Percentiles rank a stretch among this genome's conserved stretches.
These are phyloP conservation scores for Florisuga fusca DNA, from an alignment of 2,797 vertebrate genomes.

Conservation along the genomic window DNA sequence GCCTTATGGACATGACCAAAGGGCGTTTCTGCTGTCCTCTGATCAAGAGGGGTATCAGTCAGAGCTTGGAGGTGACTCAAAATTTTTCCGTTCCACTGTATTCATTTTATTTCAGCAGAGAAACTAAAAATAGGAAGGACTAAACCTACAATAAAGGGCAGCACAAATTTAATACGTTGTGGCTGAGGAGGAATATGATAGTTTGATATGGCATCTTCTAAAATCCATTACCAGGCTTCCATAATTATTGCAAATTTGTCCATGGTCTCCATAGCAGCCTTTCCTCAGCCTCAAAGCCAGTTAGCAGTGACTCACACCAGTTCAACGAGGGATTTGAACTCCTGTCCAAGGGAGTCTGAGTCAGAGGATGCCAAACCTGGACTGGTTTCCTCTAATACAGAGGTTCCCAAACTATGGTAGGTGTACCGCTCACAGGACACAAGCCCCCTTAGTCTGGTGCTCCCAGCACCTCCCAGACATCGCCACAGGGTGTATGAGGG, in stretches of 20 bases:
- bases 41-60: not conserved
- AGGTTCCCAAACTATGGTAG: not conserved
- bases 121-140: slow-evolving; percentile 7
- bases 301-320: not conserved
- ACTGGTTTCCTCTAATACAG: slow-evolving; percentile 31
- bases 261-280: slow-evolving; percentile 22
- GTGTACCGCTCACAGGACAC: rapidly evolving
- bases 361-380: slow-evolving; percentile 42
- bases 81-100: not conserved
- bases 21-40: not conserved
- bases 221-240: slow-evolving; percentile 36
- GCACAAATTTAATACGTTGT: not conserved
- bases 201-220: slow-evolving; percentile 8
- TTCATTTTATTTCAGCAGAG: not conserved
- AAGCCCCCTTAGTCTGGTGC: not conserved
- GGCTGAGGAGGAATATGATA: not conserved
- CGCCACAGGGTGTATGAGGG: rapidly evolving
- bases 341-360: slow-evolving; percentile 30
- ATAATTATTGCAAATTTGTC: slow-evolving; percentile 28
- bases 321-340: not conserved
- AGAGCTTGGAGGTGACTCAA: not conserved
- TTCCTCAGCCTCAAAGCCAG: not conserved
- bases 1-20: not conserved
- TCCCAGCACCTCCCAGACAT: not conserved
- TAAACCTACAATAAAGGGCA: not conserved